Percentiles rank a stretch among this genome's conserved stretches.
phyloP scores from a whole-genome alignment of 2,797 vertebrate species.

The Myotis findleyi region DNA sequence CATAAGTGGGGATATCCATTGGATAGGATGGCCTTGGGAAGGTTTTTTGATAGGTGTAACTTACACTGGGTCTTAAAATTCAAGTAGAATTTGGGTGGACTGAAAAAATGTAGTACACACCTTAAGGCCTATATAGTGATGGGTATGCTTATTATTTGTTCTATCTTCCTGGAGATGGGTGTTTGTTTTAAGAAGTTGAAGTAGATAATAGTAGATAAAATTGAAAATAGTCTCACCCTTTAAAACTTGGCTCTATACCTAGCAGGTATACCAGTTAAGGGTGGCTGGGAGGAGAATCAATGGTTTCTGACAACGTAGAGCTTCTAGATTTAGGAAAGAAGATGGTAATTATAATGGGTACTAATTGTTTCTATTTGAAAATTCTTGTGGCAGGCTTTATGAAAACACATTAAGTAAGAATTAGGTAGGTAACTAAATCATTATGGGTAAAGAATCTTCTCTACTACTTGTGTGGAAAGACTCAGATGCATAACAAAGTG shows the following conservation, averaged over 20 bases:
- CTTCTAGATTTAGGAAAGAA: conserved; percentile 79
- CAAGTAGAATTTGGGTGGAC: conserved; percentile 26
- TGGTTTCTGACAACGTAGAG: conserved; percentile 81
- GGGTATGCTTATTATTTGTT: conserved; percentile 28
- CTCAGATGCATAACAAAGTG: conserved; percentile 69
- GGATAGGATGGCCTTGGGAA: conserved; percentile 4
- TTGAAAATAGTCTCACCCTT: background rate
- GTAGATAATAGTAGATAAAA: conserved; percentile 17
- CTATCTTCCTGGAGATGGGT: background rate
- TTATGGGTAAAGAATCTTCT: conserved; percentile 66
- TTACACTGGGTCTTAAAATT: conserved; percentile 30
- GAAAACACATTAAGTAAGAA: conserved; percentile 84
- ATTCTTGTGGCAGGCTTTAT: conserved; percentile 82
- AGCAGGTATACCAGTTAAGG: background rate
- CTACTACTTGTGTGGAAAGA: conserved; percentile 62
- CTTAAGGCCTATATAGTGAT: background rate
- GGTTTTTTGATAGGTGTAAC: background rate
- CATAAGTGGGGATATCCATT: background rate
- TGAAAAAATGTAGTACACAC: conserved; percentile 9
- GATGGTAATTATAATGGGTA: conserved; percentile 85
- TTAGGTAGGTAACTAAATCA: conserved; percentile 80
- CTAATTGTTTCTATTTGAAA: conserved; percentile 88
- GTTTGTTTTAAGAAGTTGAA: background rate
- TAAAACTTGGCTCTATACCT: conserved; percentile 2
- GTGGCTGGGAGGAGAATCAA: conserved; percentile 33